These are phyloP conservation scores for Uropetala carovei DNA, from an alignment of 2,888 invertebrate genomes.

Conservation along the genomic window DNA sequence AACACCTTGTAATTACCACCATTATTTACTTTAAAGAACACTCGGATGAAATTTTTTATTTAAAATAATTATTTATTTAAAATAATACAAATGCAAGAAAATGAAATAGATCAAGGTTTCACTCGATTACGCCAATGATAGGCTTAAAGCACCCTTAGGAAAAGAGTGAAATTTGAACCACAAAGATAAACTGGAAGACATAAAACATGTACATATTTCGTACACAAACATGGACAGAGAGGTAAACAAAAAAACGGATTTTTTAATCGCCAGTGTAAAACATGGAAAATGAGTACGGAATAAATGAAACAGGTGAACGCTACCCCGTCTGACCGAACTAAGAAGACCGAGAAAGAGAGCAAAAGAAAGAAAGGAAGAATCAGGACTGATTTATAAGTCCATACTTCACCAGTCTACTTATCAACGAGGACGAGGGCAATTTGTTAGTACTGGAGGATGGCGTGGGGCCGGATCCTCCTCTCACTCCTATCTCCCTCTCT, in stretches of 20 bases:
- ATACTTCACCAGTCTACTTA: slow-evolving; percentile 39
- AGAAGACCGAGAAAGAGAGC: not conserved
- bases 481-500: not conserved
- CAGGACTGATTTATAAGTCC: not conserved
- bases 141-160: no score
- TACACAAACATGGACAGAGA: not conserved
- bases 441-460: slow-evolving; percentile 6
- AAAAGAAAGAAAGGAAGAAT: not conserved
- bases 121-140: no score
- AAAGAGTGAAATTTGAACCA: no score
- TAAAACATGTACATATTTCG: no score
- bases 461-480: not conserved
- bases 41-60: not conserved
- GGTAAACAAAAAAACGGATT: not conserved
- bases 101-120: no score
- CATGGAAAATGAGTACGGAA: not conserved
- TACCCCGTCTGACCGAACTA: no score
- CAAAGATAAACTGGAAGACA: no score
- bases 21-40: no score
- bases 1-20: no score
- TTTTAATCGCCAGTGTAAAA: not conserved
- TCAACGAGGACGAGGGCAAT: slow-evolving; percentile 7
- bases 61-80: no score
- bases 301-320: not conserved
- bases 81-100: no score